Evolutionary conservation across 2,113 vertebrate species (phyloP).

Genomic region (Barbus barbus): DNA sequence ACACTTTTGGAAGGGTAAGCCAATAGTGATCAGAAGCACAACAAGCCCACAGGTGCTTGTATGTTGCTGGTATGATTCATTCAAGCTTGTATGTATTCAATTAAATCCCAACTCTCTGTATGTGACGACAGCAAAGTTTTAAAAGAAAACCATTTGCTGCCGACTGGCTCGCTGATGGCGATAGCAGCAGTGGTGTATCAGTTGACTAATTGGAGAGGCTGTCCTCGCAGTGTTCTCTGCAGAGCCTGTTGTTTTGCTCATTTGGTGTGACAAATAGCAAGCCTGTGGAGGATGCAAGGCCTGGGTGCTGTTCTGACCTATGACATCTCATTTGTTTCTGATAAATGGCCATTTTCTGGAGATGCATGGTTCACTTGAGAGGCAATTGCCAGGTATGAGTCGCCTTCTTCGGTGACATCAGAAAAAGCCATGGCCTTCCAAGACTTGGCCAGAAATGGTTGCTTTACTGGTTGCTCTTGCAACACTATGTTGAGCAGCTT

Average conservation of each 20-base stretch:
- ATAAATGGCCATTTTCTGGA: conserved; percentile 62
- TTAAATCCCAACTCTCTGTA: conserved; percentile 31
- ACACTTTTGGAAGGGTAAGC: neutral
- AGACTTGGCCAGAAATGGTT: neutral
- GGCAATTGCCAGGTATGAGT: conserved; percentile 59
- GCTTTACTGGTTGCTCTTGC: neutral
- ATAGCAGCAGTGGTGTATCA: conserved; percentile 43
- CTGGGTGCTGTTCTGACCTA: conserved; percentile 62
- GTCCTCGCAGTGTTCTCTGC: conserved; percentile 50
- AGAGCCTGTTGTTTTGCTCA: conserved; percentile 61
- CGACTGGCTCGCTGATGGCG: conserved; percentile 39
- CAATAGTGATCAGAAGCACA: neutral
- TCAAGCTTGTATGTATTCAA: conserved; percentile 36
- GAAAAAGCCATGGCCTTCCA: conserved; percentile 13
- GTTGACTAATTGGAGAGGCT: conserved; percentile 60
- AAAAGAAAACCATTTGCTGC: conserved; percentile 22
- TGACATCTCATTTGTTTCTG: conserved; percentile 66
- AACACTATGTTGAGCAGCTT: neutral
- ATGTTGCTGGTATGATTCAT: conserved; percentile 6
- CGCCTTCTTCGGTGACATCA: conserved; percentile 55
- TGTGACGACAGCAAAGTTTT: conserved; percentile 16
- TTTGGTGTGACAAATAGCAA: conserved; percentile 68
- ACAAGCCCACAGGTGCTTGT: neutral
- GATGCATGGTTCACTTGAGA: conserved; percentile 54
- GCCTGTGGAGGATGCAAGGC: conserved; percentile 65